Conservation (phyloP, 2,113 vertebrate species). For the Pangasianodon gigas region DNA sequence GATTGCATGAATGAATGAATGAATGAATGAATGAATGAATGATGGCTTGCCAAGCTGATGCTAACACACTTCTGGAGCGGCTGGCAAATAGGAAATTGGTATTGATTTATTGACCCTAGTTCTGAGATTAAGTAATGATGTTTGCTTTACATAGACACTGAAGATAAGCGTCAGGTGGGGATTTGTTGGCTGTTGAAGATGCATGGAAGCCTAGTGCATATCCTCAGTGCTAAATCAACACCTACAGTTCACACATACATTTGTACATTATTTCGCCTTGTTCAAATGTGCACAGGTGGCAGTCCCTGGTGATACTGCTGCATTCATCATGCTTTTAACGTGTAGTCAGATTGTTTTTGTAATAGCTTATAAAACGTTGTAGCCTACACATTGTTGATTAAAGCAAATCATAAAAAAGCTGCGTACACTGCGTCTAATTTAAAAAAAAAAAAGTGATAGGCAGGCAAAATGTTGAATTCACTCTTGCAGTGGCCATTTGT, state of each 20-base stretch:
- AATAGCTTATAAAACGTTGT: background rate
- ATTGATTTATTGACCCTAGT: background rate
- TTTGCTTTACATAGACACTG: background rate
- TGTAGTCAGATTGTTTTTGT: background rate
- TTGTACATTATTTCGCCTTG: background rate
- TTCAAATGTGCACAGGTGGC: background rate
- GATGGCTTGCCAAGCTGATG: background rate
- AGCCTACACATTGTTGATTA: background rate
- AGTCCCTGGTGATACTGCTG: background rate
- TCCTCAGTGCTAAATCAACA: background rate
- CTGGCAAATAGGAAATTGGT: background rate
- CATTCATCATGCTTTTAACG: background rate
- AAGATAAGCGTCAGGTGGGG: background rate
- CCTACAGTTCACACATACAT: background rate
- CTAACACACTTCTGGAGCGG: background rate
- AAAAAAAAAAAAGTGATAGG: background rate
- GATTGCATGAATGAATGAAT: background rate
- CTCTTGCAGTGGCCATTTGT: background rate
- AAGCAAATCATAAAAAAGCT: background rate
- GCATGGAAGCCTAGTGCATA: background rate
- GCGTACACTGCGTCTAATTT: conserved; percentile 16
- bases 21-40: background rate
- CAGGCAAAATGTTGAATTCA: background rate
- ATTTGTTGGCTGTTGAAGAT: background rate
- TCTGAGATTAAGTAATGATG: background rate